A percentile compares a stretch with the other conserved stretches of the same genome.
These are phyloP conservation scores for Pithys albifrons DNA, from an alignment of 2,113 vertebrate species.

Conservation along the genomic window DNA sequence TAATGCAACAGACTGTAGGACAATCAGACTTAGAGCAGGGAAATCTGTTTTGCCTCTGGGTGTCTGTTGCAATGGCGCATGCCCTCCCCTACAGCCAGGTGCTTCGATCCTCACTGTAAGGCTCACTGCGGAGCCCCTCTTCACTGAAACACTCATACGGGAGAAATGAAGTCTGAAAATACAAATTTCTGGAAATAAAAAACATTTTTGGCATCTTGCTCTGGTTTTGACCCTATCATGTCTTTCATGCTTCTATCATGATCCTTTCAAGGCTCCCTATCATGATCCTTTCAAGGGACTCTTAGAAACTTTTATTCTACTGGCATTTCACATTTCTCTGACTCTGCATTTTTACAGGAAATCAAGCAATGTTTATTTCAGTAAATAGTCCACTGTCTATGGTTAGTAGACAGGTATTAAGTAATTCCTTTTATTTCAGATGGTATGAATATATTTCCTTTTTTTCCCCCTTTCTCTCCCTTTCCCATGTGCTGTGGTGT, in stretches of 20 bases:
- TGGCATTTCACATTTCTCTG: neutral
- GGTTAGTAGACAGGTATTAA: neutral
- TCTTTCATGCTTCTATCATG: neutral
- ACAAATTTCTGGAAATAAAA: neutral
- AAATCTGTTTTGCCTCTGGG: neutral
- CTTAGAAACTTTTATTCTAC: neutral
- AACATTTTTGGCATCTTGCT: neutral
- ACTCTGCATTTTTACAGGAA: neutral
- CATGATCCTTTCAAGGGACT: neutral
- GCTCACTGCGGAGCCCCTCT: neutral
- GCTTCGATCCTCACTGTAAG: neutral
- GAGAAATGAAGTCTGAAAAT: neutral
- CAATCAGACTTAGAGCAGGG: neutral
- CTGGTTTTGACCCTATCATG: neutral
- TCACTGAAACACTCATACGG: neutral
- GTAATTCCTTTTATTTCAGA: neutral
- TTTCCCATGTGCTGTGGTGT: accelerated
- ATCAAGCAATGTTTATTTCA: neutral
- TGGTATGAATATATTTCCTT: neutral
- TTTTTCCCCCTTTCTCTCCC: neutral
- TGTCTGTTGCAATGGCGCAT: accelerated
- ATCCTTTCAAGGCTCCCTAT: neutral
- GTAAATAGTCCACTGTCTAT: neutral
- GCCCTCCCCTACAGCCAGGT: neutral
- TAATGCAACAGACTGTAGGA: neutral